These are phyloP conservation scores for Acleris cristana DNA, from an alignment of 2,888 invertebrate genomes.

Conservation along the genomic window DNA sequence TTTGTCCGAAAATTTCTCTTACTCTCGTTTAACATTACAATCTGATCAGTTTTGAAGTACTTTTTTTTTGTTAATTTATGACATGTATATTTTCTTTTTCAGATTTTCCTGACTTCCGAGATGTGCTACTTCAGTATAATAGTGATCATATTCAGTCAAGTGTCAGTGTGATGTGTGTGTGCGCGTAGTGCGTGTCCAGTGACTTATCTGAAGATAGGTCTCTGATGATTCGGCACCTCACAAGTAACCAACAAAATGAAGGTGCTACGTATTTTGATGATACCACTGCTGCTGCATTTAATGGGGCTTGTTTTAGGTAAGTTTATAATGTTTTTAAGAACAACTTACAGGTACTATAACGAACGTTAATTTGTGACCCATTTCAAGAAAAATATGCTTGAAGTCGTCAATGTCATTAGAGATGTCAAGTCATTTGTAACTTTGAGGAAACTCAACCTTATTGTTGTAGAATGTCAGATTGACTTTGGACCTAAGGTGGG, in stretches of 20 bases:
- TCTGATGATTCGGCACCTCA: conserved; percentile 14
- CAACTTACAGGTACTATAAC: too few species aligned
- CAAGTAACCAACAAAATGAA: conserved; percentile 49
- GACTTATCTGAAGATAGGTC: not conserved
- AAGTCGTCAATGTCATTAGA: too few species aligned
- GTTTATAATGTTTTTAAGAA: conserved; percentile 39
- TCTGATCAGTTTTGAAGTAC: too few species aligned
- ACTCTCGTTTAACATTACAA: too few species aligned
- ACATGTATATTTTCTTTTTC: conserved; percentile 51
- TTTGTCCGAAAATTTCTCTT: too few species aligned
- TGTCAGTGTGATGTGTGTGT: conserved; percentile 51
- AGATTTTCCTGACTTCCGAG: conserved; percentile 47
- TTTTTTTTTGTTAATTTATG: not conserved
- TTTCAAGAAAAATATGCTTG: too few species aligned
- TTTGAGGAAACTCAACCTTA: too few species aligned
- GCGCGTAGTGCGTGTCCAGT: conserved; percentile 38
- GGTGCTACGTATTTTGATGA: conserved; percentile 51
- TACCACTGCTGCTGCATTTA: conserved; percentile 54
- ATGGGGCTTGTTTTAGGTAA: conserved; percentile 62
- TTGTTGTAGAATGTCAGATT: too few species aligned
- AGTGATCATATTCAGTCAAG: conserved; percentile 68
- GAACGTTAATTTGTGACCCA: too few species aligned
- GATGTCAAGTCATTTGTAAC: too few species aligned
- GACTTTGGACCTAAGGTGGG: too few species aligned
- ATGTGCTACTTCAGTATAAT: conserved; percentile 73